Evolutionary conservation across 2,113 vertebrate species (phyloP).

Genomic region (Dicerorhinus sumatrensis): DNA sequence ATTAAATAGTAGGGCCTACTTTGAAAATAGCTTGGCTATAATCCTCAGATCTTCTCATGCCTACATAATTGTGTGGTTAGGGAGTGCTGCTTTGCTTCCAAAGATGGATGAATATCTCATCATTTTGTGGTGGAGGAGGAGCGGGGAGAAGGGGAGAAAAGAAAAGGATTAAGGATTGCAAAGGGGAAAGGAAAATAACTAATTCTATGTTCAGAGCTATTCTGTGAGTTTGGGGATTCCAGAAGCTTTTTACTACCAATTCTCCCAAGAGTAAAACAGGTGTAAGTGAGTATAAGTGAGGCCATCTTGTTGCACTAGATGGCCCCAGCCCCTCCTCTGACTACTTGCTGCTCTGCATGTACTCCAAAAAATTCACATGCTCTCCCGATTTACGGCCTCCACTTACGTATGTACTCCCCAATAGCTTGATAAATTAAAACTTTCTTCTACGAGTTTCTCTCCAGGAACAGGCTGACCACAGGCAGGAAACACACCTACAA

Average conservation of each 20-base stretch:
- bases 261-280: neutral
- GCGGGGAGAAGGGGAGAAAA: neutral
- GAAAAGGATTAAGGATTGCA: neutral
- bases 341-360: too few species aligned
- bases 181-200: slow-evolving; percentile 2
- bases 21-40: neutral
- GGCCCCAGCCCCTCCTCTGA: too few species aligned
- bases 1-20: neutral
- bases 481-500: too few species aligned
- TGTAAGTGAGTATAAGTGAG: too few species aligned
- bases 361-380: too few species aligned
- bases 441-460: too few species aligned
- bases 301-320: too few species aligned
- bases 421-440: too few species aligned
- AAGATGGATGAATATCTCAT: neutral
- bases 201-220: neutral
- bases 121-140: neutral
- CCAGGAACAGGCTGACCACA: too few species aligned
- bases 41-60: neutral
- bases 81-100: neutral
- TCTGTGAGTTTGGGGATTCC: neutral
- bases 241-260: neutral
- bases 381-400: too few species aligned
- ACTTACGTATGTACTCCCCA: too few species aligned
- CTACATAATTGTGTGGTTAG: neutral